These are phyloP conservation scores for Pocota personata DNA, from an alignment of 2,888 invertebrate species.

Conservation along the genomic window DNA sequence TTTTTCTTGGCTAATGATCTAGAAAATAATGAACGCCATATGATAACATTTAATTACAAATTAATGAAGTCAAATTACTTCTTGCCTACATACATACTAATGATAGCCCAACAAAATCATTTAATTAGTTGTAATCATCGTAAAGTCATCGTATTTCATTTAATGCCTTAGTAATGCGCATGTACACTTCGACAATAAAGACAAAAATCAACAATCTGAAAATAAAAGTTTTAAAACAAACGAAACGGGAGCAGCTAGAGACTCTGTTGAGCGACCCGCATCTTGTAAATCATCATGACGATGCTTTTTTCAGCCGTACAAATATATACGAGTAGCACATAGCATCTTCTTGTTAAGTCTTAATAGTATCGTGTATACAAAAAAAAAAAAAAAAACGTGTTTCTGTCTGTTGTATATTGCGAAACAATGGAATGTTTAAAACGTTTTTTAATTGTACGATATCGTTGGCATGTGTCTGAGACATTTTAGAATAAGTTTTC, in stretches of 20 bases:
- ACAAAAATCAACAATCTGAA: constrained; percentile 31
- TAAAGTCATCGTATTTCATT: neutral
- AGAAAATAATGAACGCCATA: neutral
- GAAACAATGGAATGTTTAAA: constrained; percentile 52
- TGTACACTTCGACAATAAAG: constrained; percentile 29
- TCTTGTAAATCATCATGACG: constrained; percentile 47
- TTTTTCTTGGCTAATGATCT: neutral
- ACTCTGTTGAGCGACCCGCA: constrained; percentile 13
- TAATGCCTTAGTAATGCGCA: constrained; percentile 15
- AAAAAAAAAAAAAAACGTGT: constrained; percentile 1
- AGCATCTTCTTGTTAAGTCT: constrained; percentile 11
- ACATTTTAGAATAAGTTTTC: constrained; percentile 30
- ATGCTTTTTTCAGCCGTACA: constrained; percentile 13
- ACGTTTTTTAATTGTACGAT: constrained; percentile 21
- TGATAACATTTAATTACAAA: neutral
- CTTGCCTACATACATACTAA: neutral
- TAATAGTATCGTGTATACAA: neutral
- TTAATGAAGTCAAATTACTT: neutral
- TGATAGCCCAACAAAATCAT: neutral
- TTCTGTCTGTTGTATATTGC: constrained; percentile 29
- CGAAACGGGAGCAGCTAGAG: constrained; percentile 14
- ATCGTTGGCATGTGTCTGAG: constrained; percentile 10
- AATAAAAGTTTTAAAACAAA: constrained; percentile 47
- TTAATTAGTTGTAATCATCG: constrained; percentile 1
- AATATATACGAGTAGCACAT: neutral